phyloP scores from a whole-genome alignment of 2,113 vertebrate genomes.

The Jacana jacana region DNA sequence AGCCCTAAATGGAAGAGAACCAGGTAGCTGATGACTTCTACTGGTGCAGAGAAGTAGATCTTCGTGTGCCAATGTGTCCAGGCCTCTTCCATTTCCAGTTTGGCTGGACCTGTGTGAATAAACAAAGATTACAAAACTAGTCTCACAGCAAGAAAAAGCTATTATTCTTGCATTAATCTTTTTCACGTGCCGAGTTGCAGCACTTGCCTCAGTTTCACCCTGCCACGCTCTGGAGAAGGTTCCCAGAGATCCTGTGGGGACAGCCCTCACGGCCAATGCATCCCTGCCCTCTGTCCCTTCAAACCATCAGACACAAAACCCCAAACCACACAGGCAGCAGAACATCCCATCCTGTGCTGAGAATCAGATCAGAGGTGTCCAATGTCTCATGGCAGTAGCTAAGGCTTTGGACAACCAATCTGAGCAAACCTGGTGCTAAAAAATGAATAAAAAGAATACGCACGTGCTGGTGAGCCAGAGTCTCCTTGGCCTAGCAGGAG shows the following conservation, averaged over 20 bases:
- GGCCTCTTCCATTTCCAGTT: not conserved
- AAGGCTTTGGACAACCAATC: not conserved
- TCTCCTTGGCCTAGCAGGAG: not conserved
- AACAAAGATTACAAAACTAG: not conserved
- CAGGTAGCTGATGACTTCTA: fast-evolving
- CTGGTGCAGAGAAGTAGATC: not conserved
- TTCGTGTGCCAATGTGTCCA: fast-evolving
- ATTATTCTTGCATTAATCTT: not conserved
- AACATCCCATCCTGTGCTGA: too few relatives aligned
- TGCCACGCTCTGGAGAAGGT: fast-evolving
- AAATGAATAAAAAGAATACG: fast-evolving
- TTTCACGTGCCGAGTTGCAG: not conserved
- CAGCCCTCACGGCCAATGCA: not conserved
- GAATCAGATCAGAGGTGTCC: not conserved
- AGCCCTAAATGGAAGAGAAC: not conserved
- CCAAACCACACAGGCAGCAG: not conserved
- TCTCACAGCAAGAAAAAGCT: not conserved
- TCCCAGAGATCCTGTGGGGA: not conserved
- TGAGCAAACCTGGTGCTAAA: not conserved
- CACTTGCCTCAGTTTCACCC: not conserved
- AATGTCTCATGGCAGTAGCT: not conserved
- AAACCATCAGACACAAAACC: too few relatives aligned
- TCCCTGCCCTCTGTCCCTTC: not conserved
- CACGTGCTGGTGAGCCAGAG: not conserved
- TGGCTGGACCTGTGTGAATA: not conserved